These are phyloP conservation scores for Zhuqinia jingwanae DNA, from an alignment of 2,888 invertebrate genomes.

Conservation along the genomic window DNA sequence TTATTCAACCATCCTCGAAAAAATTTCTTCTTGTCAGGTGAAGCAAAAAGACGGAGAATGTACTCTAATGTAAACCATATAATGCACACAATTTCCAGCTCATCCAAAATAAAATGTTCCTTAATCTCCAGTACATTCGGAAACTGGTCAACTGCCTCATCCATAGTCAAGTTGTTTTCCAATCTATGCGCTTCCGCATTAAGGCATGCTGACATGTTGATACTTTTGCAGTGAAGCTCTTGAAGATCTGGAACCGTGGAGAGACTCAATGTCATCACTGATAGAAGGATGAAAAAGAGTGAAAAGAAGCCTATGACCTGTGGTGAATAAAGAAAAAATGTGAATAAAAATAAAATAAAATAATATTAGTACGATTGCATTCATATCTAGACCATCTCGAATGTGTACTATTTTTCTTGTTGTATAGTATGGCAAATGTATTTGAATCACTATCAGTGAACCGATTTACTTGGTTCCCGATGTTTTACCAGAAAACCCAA, in stretches of 20 bases:
- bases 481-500: too few species aligned
- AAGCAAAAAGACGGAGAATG: slow-evolving; percentile 59
- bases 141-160: background rate
- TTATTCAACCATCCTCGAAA: slow-evolving; percentile 71
- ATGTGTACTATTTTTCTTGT: too few species aligned
- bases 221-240: slow-evolving; percentile 52
- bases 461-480: too few species aligned
- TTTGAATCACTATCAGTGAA: too few species aligned
- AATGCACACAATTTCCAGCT: slow-evolving; percentile 68
- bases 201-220: slow-evolving; percentile 59
- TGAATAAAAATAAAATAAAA: background rate
- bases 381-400: too few species aligned
- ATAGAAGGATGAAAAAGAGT: slow-evolving; percentile 71
- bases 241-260: slow-evolving; percentile 72
- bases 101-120: slow-evolving; percentile 58
- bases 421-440: too few species aligned
- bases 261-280: slow-evolving; percentile 67
- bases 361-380: too few species aligned
- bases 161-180: slow-evolving; percentile 22
- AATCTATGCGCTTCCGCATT: background rate
- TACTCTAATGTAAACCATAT: slow-evolving; percentile 73
- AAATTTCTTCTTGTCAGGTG: slow-evolving; percentile 66
- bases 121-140: slow-evolving; percentile 22
- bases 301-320: slow-evolving; percentile 65
- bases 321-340: slow-evolving; percentile 14